These are phyloP conservation scores for Listrodromus nycthemerus DNA, from an alignment of 2,888 invertebrate genomes.

Conservation along the genomic window DNA sequence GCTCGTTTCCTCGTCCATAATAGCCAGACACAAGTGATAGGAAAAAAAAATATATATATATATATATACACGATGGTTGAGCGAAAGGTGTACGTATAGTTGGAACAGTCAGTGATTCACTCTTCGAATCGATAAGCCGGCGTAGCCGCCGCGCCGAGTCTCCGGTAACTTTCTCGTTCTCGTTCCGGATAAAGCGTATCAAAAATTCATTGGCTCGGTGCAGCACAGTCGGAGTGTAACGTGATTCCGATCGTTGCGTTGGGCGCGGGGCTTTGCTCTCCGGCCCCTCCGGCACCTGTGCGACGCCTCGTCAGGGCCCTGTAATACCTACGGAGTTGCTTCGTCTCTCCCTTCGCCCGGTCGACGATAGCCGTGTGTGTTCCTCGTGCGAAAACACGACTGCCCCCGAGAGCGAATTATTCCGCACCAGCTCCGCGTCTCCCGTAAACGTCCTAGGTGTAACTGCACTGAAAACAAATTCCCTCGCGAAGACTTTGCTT, in stretches of 20 bases:
- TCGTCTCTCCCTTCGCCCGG: not conserved
- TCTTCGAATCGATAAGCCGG: slow-evolving; percentile 60
- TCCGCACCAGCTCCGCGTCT: not conserved
- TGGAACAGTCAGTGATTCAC: slow-evolving; percentile 65
- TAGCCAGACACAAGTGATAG: slow-evolving; percentile 14
- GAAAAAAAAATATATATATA: slow-evolving; percentile 23
- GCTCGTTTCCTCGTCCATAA: slow-evolving; percentile 27
- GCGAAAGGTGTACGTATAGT: slow-evolving; percentile 17
- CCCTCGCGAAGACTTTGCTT: too few species aligned
- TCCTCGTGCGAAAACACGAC: slow-evolving; percentile 14
- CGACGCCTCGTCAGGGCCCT: slow-evolving; percentile 40
- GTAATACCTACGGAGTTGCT: slow-evolving; percentile 30
- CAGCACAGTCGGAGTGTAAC: slow-evolving; percentile 52
- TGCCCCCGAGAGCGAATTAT: slow-evolving; percentile 35
- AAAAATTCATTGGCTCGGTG: slow-evolving; percentile 62
- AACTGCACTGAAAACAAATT: slow-evolving; percentile 1
- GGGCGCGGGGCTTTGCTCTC: slow-evolving; percentile 23
- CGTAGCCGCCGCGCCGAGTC: slow-evolving; percentile 5
- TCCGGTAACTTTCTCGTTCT: slow-evolving; percentile 39
- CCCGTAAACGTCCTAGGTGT: not conserved
- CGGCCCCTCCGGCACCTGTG: slow-evolving; percentile 35
- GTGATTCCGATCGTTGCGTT: slow-evolving; percentile 53
- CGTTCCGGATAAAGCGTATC: slow-evolving; percentile 58
- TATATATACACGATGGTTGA: slow-evolving; percentile 40
- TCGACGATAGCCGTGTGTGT: slow-evolving; percentile 26